Evolutionary conservation across 2,113 vertebrate species (phyloP), one percentile per base, ranked within the genome.

Genomic region (Emydura subglobosa): DNA sequence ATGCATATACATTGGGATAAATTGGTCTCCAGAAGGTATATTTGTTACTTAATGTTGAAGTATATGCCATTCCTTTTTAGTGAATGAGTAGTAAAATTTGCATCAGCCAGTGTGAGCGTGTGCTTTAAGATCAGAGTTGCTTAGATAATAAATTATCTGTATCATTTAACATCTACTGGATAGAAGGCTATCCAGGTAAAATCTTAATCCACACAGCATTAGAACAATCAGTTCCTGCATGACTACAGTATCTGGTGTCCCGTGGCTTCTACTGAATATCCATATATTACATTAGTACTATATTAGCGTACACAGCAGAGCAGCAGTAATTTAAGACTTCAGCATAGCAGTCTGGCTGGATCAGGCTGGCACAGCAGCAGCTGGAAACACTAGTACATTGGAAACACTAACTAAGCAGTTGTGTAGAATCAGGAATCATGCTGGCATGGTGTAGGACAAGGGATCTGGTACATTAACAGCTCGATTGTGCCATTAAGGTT

Each of bases 111-210:
- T 83, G 51, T 76, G 81, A 98, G 97, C 91, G 95, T 92, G 92
- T 81, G 80, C 93, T 97, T 96, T 96, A 97, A 96, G 95, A 91
- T 96, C 93, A 91, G 96, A 98, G 85, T 88, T 88, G 89, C 91
- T 97, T 96, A 91, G 92, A 93, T 39, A 97, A 82, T 96, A 98
- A 97, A 97, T 98, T 97, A 97, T 91, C 78, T 96, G 90, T 88
- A 96, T 95, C 95, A 96, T 89, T 97, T 97, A 96, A 96, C 94
- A 91, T 82, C 91, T 42, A 96, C 86, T 84, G 95, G 81, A 94
- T 96, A 92, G 91, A 97, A 81, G 90, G 34, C 82, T 95, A 94
- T 86, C 95, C 95, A 97, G 82, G 94, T 96, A 98, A 94, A 97
- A 91, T 59, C 94, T 95, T 14, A 83, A 76, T 86, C 83, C 54